These are phyloP conservation scores for Sarcophaga peregrina DNA, from an alignment of 1,140 invertebrate genomes.

Conservation along the genomic window DNA sequence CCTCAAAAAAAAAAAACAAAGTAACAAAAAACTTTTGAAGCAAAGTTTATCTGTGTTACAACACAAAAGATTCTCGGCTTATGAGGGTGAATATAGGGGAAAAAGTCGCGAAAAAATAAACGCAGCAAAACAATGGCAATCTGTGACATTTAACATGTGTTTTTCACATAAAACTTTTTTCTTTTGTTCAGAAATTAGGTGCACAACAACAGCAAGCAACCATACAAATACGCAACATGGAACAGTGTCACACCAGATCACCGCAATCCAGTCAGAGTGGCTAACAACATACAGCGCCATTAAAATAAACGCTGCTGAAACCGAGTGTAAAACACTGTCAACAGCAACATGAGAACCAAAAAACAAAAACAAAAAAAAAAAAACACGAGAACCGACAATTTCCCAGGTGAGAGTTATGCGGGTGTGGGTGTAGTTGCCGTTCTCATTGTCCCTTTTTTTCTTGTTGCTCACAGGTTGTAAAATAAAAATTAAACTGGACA, in stretches of 20 bases:
- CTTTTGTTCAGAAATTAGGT: slow-evolving; percentile 29
- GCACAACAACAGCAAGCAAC: slow-evolving; percentile 7
- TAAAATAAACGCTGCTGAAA: slow-evolving; percentile 36
- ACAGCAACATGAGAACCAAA: neutral
- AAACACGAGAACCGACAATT: neutral
- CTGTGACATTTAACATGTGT: slow-evolving; percentile 41
- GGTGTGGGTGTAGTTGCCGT: neutral
- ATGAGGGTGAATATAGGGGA: neutral
- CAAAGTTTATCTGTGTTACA: slow-evolving; percentile 33
- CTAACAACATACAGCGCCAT: neutral
- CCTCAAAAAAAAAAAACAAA: slow-evolving; percentile 18
- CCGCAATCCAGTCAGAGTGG: neutral
- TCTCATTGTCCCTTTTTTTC: neutral
- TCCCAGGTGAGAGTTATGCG: slow-evolving; percentile 12
- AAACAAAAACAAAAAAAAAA: no score
- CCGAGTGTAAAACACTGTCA: slow-evolving; percentile 31
- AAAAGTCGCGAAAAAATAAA: neutral
- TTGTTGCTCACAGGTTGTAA: neutral
- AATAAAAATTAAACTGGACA: slow-evolving; percentile 25
- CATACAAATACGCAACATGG: slow-evolving; percentile 18
- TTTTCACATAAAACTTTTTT: slow-evolving; percentile 37
- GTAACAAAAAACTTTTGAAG: slow-evolving; percentile 25
- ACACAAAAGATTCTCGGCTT: slow-evolving; percentile 14
- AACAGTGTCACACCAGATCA: neutral
- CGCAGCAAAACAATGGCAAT: slow-evolving; percentile 28